phyloP scores from a whole-genome alignment of 2,113 vertebrate genomes.

The Oophaga pumilio region DNA sequence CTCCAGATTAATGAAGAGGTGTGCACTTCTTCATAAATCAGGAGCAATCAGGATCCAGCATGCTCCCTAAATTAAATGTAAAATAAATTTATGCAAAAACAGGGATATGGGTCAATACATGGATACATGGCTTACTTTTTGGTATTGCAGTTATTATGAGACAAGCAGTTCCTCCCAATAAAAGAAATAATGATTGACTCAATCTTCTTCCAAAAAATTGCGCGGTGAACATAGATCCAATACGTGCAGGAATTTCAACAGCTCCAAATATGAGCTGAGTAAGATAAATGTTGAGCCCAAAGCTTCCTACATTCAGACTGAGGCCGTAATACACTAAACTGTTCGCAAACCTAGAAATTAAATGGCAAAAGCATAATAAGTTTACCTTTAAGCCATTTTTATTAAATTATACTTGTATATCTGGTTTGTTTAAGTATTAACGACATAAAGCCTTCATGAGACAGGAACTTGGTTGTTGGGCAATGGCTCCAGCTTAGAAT shows the following conservation, averaged over 20 bases:
- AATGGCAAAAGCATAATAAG: neutral
- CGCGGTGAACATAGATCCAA: constrained; percentile 70
- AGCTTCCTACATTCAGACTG: constrained; percentile 82
- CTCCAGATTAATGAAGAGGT: too few relatives aligned
- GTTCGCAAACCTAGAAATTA: constrained; percentile 79
- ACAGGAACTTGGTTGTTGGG: neutral
- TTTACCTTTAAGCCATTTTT: too few relatives aligned
- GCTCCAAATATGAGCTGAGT: constrained; percentile 87
- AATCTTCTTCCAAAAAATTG: constrained; percentile 78
- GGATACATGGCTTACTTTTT: constrained; percentile 68
- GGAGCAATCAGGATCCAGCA: too few relatives aligned
- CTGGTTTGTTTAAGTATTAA: neutral
- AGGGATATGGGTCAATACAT: too few relatives aligned
- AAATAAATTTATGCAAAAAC: too few relatives aligned
- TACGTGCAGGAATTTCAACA: constrained; percentile 79
- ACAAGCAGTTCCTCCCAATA: constrained; percentile 77
- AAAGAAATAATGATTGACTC: constrained; percentile 66
- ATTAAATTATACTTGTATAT: too few relatives aligned
- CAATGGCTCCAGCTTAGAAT: too few relatives aligned
- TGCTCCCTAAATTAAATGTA: too few relatives aligned
- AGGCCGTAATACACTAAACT: constrained; percentile 85
- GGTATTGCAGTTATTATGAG: constrained; percentile 77
- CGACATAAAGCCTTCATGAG: neutral
- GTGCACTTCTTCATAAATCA: too few relatives aligned
- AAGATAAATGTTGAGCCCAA: constrained; percentile 89